A percentile compares a stretch with the other conserved stretches of the same genome.
phyloP scores from a whole-genome alignment of 2,888 invertebrate species.

The Chaitophorus viminalis region DNA sequence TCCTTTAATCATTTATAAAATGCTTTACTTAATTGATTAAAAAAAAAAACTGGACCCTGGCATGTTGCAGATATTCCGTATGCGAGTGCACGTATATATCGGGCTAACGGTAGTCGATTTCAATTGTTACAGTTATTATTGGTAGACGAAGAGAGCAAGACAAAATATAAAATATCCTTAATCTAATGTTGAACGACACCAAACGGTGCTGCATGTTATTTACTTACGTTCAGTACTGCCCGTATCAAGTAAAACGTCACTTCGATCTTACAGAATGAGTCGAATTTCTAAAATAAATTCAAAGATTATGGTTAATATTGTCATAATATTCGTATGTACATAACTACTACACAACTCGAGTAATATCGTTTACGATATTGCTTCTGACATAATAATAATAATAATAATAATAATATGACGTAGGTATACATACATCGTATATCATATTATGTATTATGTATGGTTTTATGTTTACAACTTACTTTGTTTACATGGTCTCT shows the following conservation, averaged over 20 bases:
- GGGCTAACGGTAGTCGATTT: neutral
- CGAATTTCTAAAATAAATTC: constrained; percentile 76
- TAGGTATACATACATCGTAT: no score
- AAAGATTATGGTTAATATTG: constrained; percentile 1
- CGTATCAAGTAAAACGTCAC: constrained; percentile 80
- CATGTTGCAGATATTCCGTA: no score
- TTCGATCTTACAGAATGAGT: constrained; percentile 81
- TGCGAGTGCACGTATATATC: neutral
- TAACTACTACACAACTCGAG: neutral
- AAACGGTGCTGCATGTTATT: no score
- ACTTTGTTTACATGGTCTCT: constrained; percentile 85
- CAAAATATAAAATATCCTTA: neutral
- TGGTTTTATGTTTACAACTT: constrained; percentile 66
- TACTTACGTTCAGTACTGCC: constrained; percentile 79
- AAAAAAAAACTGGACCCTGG: no score
- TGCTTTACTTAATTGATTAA: no score
- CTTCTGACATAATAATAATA: neutral
- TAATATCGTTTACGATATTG: neutral
- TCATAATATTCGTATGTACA: neutral
- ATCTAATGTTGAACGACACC: neutral
- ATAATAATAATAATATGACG: neutral
- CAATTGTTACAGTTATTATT: neutral
- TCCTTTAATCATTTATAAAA: no score
- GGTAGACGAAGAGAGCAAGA: neutral
- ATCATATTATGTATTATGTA: neutral